Conservation (phyloP, 2,797 vertebrate genomes). For the Salmo trutta region DNA sequence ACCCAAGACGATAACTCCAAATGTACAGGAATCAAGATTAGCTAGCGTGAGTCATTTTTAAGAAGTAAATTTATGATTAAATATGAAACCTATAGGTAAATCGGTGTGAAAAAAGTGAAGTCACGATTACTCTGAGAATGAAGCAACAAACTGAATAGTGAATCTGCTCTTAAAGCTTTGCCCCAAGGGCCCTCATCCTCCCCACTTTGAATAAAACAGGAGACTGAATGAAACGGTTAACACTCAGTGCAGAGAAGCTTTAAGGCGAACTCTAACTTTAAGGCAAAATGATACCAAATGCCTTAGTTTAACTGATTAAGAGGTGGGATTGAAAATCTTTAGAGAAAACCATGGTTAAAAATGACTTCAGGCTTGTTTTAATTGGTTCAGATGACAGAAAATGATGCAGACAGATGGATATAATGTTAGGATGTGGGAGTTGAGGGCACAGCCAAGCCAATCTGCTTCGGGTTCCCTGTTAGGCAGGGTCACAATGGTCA, state of each 20-base stretch:
- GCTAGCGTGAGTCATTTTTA: conserved; percentile 62
- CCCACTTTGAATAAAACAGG: conserved; percentile 31
- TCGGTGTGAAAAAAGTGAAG: conserved; percentile 60
- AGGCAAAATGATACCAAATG: not conserved
- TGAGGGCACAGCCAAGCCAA: conserved; percentile 65
- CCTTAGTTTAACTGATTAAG: conserved; percentile 16
- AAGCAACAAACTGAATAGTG: conserved; percentile 74
- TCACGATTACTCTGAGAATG: conserved; percentile 54
- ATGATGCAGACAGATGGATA: conserved; percentile 25
- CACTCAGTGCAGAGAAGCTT: conserved; percentile 31
- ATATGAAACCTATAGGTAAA: conserved; percentile 50
- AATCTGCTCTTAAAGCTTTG: conserved; percentile 74
- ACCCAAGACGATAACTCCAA: conserved; percentile 46
- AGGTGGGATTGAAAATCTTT: conserved; percentile 10
- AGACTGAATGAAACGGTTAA: conserved; percentile 44
- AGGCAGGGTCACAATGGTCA: conserved; percentile 67
- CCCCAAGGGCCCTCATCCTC: conserved; percentile 70
- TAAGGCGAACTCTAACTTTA: not conserved
- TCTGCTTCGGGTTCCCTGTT: conserved; percentile 67
- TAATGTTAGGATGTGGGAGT: conserved; percentile 32
- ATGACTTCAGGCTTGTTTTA: conserved; percentile 20
- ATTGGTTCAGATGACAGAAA: conserved; percentile 43
- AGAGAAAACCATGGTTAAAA: no score
- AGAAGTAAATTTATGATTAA: conserved; percentile 63
- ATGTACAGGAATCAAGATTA: conserved; percentile 56